Conservation (phyloP, 1,140 invertebrate genomes). For the Bombus difficillimus region DNA sequence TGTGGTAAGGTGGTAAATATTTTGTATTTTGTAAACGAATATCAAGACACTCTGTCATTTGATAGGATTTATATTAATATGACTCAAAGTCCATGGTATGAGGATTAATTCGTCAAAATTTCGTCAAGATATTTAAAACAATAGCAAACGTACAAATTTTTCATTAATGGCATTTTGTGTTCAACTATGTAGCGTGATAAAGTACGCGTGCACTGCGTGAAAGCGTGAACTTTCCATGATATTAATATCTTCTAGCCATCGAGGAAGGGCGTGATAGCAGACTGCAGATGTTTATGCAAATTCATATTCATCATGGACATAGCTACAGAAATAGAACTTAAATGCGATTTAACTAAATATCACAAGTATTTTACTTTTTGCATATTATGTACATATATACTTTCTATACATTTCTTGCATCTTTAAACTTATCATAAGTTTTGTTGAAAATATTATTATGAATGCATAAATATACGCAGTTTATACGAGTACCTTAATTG, state of each 20-base stretch:
- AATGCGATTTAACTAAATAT: too few species aligned
- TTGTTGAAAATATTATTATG: background rate
- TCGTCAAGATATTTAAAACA: background rate
- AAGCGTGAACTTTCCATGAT: background rate
- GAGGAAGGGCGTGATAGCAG: too few species aligned
- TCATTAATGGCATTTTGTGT: background rate
- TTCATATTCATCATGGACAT: too few species aligned
- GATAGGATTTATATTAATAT: background rate
- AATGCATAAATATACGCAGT: background rate
- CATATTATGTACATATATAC: too few species aligned
- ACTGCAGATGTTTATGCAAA: too few species aligned
- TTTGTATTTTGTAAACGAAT: background rate
- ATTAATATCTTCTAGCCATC: background rate
- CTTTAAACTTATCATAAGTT: too few species aligned
- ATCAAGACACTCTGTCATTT: background rate
- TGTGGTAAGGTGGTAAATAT: background rate
- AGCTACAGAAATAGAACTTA: too few species aligned
- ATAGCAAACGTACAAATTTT: background rate
- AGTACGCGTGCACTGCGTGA: background rate
- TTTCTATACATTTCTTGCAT: too few species aligned
- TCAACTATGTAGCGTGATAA: background rate
- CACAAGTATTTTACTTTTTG: too few species aligned
- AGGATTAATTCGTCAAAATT: background rate
- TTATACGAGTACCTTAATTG: too few species aligned
- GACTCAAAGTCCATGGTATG: background rate